Evolutionary conservation across 2,888 invertebrate species (phyloP), one percentile per base, ranked within the genome.

Genomic region (Megamerina dolium): DNA sequence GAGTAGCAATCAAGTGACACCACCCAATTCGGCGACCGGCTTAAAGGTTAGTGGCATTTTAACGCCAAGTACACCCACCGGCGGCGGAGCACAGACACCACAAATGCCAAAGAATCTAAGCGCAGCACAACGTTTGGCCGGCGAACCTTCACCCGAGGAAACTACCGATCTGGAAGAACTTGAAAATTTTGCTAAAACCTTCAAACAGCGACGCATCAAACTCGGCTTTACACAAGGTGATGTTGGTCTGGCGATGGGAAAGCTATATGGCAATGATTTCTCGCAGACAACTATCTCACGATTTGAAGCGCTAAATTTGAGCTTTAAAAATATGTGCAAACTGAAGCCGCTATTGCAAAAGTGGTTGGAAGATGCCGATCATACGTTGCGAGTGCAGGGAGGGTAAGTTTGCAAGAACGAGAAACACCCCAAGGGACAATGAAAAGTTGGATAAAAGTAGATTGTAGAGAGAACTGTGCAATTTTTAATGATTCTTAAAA

Each of bases 291-390:
- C 97, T 52, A 97, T 97, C 67, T 94, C 91, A 49, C 83, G 96
- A 69, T 99, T 99, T 73, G 97, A 99, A 73, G 97, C 97, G 17
- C 77, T 97, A 52, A 97, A 99, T 73, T 78, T 99, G 53, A 95
- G 95, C 68, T 97, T 97, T 77, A 99, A 99, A 75, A 99, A 99
- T 74, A 99, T 99, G 97, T 97, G 97, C 79, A 99, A 99, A 72
- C 77, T 99, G 68, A 96, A 97, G 74, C 97, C 97, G 19, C 76
- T 99, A 53, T 80, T 97, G 44, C 94, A 95, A 71, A 94, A 95
- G 74, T 96, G 96, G 96, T 75, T 96, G 47, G 92, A 93, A 68
- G 95, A 96, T 68, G 95, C 95, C 1, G 91, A 92, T 70, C 84
- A 84, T 55, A 82, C 85, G 12, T 74, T 85, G 52, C 81, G 80